Percentiles rank a stretch among this genome's conserved stretches.
Conservation (phyloP, 2,797 vertebrate species). For the Pseudocheirus occidentalis region DNA sequence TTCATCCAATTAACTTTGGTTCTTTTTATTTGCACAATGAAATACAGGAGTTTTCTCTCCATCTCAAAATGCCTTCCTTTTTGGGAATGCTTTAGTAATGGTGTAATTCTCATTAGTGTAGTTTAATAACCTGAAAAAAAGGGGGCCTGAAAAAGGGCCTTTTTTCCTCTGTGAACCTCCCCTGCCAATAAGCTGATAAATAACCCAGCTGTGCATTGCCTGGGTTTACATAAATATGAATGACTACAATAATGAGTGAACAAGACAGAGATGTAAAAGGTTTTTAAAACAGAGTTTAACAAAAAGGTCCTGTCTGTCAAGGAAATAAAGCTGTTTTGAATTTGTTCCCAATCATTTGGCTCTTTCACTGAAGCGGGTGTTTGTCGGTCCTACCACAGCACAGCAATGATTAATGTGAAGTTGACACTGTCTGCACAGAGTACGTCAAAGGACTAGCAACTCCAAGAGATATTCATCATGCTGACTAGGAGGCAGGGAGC, state of each 20-base stretch:
- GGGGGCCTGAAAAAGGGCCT: slow-evolving; percentile 27
- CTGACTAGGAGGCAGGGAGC: slow-evolving; percentile 35
- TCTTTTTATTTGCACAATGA: slow-evolving; percentile 49
- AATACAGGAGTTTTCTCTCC: slow-evolving; percentile 57
- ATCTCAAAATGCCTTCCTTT: slow-evolving; percentile 56
- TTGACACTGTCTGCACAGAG: slow-evolving; percentile 73
- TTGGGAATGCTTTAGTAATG: slow-evolving; percentile 43
- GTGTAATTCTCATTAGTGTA: slow-evolving; percentile 59
- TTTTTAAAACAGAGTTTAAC: slow-evolving; percentile 74
- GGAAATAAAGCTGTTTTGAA: slow-evolving; percentile 82
- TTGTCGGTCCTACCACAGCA: slow-evolving; percentile 67
- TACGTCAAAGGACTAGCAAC: slow-evolving; percentile 70
- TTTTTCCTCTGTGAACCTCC: slow-evolving; percentile 28
- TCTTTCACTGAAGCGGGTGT: slow-evolving; percentile 65
- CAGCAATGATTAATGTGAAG: slow-evolving; percentile 80
- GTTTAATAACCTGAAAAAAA: slow-evolving; percentile 43
- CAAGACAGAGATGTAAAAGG: slow-evolving; percentile 74
- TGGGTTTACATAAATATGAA: slow-evolving; percentile 71
- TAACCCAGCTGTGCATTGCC: slow-evolving; percentile 36
- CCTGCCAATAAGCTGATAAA: slow-evolving; percentile 71
- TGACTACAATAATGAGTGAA: slow-evolving; percentile 73
- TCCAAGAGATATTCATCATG: slow-evolving; percentile 75
- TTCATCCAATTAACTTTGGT: slow-evolving; percentile 47
- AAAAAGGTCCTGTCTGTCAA: slow-evolving; percentile 75
- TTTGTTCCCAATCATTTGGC: slow-evolving; percentile 78